Percentiles rank a stretch among this genome's conserved stretches.
Conservation (phyloP, 1,140 invertebrate species). For the Drosophila bocqueti region DNA sequence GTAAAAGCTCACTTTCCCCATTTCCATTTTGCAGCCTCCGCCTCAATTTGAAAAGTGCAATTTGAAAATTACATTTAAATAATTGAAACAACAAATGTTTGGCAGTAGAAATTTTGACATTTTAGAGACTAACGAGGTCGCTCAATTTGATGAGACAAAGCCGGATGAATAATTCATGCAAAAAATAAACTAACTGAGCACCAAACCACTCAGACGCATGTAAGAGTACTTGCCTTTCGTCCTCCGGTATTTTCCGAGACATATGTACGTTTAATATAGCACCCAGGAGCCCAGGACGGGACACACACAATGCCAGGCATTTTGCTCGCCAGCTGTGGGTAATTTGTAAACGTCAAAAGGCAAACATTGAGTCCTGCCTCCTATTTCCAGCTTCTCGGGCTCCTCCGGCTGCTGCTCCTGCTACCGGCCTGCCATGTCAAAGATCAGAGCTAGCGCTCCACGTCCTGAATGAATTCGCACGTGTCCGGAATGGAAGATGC, state of each 20-base stretch:
- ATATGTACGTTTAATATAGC: slow-evolving; percentile 81
- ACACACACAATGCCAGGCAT: slow-evolving; percentile 55
- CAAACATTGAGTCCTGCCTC: slow-evolving; percentile 74
- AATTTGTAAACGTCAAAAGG: slow-evolving; percentile 82
- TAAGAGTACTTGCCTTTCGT: slow-evolving; percentile 70
- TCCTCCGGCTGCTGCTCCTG: background rate
- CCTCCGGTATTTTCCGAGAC: slow-evolving; percentile 44
- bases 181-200: slow-evolving; percentile 68
- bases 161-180: slow-evolving; percentile 73
- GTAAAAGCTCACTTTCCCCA: background rate
- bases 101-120: slow-evolving; percentile 72
- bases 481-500: slow-evolving; percentile 66
- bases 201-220: slow-evolving; percentile 56
- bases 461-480: slow-evolving; percentile 69
- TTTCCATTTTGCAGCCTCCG: background rate
- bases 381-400: slow-evolving; percentile 22
- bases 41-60: slow-evolving; percentile 55
- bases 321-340: slow-evolving; percentile 77
- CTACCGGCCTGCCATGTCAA: slow-evolving; percentile 50
- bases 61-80: slow-evolving; percentile 79
- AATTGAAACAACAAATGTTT: slow-evolving; percentile 80
- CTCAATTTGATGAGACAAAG: slow-evolving; percentile 78
- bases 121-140: slow-evolving; percentile 68
- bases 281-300: slow-evolving; percentile 48
- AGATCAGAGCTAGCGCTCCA: slow-evolving; percentile 57